Percentiles rank a stretch among this genome's conserved stretches.
Conservation (phyloP, 2,888 invertebrate species). For the Entomobrya proxima region DNA sequence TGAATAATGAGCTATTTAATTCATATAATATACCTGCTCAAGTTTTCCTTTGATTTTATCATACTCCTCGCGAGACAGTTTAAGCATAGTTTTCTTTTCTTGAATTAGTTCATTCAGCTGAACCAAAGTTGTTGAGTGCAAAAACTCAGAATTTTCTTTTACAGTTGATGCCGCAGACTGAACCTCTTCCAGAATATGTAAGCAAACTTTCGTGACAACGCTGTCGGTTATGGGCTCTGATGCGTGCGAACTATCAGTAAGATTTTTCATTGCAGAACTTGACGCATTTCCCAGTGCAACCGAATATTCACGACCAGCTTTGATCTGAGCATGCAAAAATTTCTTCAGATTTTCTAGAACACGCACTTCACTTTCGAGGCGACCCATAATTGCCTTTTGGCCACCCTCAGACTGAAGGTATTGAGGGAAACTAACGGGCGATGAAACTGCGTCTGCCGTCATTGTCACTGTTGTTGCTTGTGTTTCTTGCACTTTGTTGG, state of each 20-base stretch:
- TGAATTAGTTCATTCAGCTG: conserved; percentile 87
- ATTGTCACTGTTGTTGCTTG: conserved; percentile 7
- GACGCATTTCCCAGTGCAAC: conserved; percentile 88
- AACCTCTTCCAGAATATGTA: conserved; percentile 87
- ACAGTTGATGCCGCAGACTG: conserved; percentile 90
- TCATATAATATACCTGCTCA: conserved; percentile 72
- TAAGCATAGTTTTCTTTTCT: conserved; percentile 92
- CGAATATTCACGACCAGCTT: conserved; percentile 94
- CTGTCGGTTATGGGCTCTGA: conserved; percentile 62
- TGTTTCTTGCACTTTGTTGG: conserved; percentile 14
- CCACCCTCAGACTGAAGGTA: conserved; percentile 91
- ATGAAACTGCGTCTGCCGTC: background rate
- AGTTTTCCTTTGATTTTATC: conserved; percentile 81
- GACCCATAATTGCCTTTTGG: conserved; percentile 91
- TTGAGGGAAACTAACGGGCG: conserved; percentile 85
- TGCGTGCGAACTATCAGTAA: conserved; percentile 81
- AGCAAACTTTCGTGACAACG: conserved; percentile 72
- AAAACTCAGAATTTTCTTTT: conserved; percentile 89
- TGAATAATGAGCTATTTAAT: background rate
- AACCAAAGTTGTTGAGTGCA: conserved; percentile 89
- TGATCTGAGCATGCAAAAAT: conserved; percentile 76
- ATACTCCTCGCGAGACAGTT: conserved; percentile 93
- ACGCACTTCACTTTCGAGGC: conserved; percentile 94
- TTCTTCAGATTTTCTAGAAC: conserved; percentile 89
- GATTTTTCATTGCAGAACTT: conserved; percentile 89